Evolutionary conservation across 2,113 vertebrate species (phyloP).

Genomic region (Gymnogyps californianus): DNA sequence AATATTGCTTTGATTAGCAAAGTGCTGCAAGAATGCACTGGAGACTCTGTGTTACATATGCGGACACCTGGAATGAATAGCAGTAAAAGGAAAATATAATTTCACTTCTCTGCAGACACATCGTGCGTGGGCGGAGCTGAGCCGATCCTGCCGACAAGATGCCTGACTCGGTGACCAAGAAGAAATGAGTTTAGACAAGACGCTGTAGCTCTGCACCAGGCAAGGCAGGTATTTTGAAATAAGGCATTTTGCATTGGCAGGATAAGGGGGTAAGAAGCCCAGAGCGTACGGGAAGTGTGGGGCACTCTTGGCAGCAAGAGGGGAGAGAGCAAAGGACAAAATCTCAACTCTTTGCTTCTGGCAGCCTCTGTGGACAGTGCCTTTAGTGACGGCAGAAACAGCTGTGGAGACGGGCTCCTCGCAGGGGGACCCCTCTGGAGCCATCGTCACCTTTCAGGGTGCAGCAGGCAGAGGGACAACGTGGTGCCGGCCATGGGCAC

Average conservation of each 20-base stretch:
- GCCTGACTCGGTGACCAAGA: background rate
- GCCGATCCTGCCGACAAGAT: background rate
- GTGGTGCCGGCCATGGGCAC: rapidly evolving
- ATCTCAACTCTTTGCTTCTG: background rate
- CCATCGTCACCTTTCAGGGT: background rate
- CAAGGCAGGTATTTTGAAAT: background rate
- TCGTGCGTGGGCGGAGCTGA: background rate
- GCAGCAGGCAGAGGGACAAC: background rate
- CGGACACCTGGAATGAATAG: rapidly evolving
- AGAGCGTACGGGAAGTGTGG: rapidly evolving
- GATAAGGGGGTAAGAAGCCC: background rate
- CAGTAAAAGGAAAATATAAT: background rate
- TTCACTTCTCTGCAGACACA: background rate
- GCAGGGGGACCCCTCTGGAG: background rate
- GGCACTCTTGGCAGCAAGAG: background rate
- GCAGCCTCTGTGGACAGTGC: background rate
- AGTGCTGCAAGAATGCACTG: background rate
- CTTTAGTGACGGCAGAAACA: background rate
- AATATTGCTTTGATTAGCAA: background rate
- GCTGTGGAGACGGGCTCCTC: background rate
- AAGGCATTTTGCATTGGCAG: background rate
- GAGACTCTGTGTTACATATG: background rate
- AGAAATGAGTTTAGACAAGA: background rate
- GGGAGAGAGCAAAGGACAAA: background rate
- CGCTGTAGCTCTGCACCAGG: background rate